Evolutionary conservation across 2,113 vertebrate species (phyloP).

Genomic region (Epinephelus fuscoguttatus): DNA sequence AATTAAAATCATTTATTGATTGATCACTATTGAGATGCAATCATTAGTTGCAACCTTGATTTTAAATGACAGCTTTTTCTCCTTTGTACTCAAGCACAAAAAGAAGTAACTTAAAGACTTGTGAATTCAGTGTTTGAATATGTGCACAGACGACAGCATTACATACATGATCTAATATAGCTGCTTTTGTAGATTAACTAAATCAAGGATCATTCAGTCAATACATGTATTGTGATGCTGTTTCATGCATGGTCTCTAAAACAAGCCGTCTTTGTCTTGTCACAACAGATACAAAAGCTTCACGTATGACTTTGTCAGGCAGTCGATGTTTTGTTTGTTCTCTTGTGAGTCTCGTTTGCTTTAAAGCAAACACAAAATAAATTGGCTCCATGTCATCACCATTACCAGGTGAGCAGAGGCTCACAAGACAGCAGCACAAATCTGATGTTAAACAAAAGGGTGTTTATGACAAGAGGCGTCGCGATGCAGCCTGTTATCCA

Average conservation of each 20-base stretch:
- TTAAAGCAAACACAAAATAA: constrained; percentile 72
- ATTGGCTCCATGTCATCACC: constrained; percentile 75
- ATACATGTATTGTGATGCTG: constrained; percentile 19
- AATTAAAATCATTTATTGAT: background rate
- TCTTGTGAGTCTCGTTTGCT: constrained; percentile 67
- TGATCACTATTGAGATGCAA: background rate
- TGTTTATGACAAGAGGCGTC: constrained; percentile 69
- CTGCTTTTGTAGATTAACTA: background rate
- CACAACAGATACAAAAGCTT: constrained; percentile 53
- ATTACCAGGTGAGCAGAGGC: constrained; percentile 67
- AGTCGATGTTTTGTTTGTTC: constrained; percentile 68
- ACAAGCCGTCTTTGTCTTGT: constrained; percentile 61
- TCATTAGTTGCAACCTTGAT: background rate
- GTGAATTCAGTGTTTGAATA: background rate
- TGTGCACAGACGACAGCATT: background rate
- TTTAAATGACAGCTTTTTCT: background rate
- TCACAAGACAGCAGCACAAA: constrained; percentile 65
- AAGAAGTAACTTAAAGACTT: background rate
- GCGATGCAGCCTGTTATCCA: constrained; percentile 74
- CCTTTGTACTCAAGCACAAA: background rate
- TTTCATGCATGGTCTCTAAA: constrained; percentile 42
- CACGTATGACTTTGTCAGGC: constrained; percentile 57
- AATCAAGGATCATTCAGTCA: background rate
- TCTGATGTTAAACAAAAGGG: constrained; percentile 74
- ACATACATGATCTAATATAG: background rate